These are phyloP conservation scores for Pelecanus crispus DNA, from an alignment of 2,113 vertebrate species.

Conservation along the genomic window DNA sequence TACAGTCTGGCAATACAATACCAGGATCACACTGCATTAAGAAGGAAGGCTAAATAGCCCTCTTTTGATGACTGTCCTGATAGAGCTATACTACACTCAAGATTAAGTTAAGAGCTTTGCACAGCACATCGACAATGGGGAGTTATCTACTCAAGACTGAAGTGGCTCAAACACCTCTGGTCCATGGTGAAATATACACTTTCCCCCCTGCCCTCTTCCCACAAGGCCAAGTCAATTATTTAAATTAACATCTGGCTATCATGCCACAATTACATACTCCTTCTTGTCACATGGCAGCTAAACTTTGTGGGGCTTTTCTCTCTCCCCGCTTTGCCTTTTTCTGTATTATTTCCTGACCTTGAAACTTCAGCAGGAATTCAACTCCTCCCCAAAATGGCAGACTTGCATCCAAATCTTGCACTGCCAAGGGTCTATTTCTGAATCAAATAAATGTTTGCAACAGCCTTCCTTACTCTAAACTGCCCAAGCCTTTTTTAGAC, in stretches of 20 bases:
- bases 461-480: background rate
- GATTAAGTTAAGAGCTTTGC: background rate
- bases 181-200: background rate
- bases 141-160: background rate
- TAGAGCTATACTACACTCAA: fast-evolving
- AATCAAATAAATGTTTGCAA: background rate
- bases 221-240: background rate
- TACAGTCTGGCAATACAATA: background rate
- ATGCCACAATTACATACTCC: background rate
- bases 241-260: background rate
- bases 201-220: background rate
- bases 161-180: background rate
- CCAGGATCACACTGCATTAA: background rate
- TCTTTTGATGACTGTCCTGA: background rate
- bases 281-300: background rate
- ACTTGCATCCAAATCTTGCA: background rate
- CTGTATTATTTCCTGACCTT: background rate
- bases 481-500: background rate
- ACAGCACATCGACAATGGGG: background rate
- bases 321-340: background rate
- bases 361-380: background rate
- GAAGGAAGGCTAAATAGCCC: background rate
- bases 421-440: background rate
- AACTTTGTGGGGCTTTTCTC: background rate
- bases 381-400: background rate